phyloP scores from a whole-genome alignment of 2,888 invertebrate species.

The Drosophila nr. medialis region DNA sequence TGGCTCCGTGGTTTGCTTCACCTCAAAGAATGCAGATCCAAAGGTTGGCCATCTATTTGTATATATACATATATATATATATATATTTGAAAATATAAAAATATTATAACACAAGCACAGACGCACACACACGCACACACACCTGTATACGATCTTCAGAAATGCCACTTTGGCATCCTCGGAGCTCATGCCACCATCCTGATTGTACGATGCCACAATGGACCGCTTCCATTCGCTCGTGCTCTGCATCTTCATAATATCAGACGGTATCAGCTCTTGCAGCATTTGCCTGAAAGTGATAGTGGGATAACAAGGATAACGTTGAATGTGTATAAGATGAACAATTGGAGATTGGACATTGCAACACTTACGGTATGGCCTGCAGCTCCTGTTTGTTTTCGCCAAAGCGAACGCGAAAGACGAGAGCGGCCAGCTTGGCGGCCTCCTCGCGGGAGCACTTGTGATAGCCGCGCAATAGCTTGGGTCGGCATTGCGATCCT shows the following conservation, averaged over 20 bases:
- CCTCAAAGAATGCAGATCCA: conserved; percentile 99
- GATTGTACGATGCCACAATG: conserved; percentile 96
- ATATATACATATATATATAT: neutral
- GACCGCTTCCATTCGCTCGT: conserved; percentile 98
- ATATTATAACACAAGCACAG: neutral
- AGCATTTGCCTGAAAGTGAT: conserved; percentile 92
- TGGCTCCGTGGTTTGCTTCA: conserved; percentile 99
- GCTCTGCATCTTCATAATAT: conserved; percentile 95
- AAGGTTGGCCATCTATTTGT: conserved; percentile 97
- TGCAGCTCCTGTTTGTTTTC: conserved; percentile 97
- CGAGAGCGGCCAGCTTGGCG: conserved; percentile 95
- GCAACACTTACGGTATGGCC: conserved; percentile 93
- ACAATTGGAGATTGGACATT: neutral
- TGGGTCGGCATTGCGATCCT: conserved; percentile 99
- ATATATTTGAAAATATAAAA: neutral
- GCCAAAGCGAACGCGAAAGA: conserved; percentile 97
- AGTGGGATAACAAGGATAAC: neutral
- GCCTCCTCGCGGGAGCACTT: conserved; percentile 98
- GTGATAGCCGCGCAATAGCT: conserved; percentile 98
- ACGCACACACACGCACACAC: too few species aligned
- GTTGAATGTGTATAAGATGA: neutral
- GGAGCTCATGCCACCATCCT: conserved; percentile 96
- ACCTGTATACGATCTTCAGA: conserved; percentile 94
- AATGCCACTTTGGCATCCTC: conserved; percentile 99
- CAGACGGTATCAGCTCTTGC: conserved; percentile 96